Conservation (phyloP, 2,113 vertebrate genomes). For the Strix uralensis region DNA sequence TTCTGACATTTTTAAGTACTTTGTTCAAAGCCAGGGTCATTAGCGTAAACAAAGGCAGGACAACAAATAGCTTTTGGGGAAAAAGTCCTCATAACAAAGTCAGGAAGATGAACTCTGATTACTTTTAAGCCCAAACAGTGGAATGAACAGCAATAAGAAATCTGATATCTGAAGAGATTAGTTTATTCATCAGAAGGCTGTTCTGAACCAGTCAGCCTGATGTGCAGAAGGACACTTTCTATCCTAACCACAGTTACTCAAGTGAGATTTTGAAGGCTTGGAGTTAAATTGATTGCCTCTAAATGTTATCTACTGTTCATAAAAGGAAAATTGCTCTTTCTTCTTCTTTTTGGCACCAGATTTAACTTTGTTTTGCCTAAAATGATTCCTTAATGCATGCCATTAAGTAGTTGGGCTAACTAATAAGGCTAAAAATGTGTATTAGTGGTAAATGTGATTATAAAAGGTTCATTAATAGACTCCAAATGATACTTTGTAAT, state of each 20-base stretch:
- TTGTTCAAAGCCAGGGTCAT: background rate
- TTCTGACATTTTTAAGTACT: background rate
- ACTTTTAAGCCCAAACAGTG: background rate
- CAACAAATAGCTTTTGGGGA: background rate
- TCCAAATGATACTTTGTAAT: slow-evolving; percentile 3
- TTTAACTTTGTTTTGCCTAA: slow-evolving; percentile 44
- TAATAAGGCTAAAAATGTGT: background rate
- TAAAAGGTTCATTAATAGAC: slow-evolving; percentile 64
- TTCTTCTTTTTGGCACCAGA: slow-evolving; percentile 50
- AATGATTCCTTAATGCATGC: slow-evolving; percentile 65
- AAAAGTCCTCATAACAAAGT: background rate
- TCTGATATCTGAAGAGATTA: background rate
- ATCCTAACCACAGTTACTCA: background rate
- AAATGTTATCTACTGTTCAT: slow-evolving; percentile 42
- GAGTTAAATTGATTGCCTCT: slow-evolving; percentile 39
- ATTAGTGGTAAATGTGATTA: slow-evolving; percentile 52
- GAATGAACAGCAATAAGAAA: background rate
- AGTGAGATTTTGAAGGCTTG: background rate
- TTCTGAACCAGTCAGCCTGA: background rate
- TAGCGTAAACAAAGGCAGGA: rapidly evolving
- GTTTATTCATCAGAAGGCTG: background rate
- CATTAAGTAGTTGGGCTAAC: slow-evolving; percentile 1
- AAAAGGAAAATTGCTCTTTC: slow-evolving; percentile 57
- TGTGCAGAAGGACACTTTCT: background rate
- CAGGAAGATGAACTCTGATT: background rate